Conservation (phyloP, 2,113 vertebrate genomes). For the Alexandromys fortis region DNA sequence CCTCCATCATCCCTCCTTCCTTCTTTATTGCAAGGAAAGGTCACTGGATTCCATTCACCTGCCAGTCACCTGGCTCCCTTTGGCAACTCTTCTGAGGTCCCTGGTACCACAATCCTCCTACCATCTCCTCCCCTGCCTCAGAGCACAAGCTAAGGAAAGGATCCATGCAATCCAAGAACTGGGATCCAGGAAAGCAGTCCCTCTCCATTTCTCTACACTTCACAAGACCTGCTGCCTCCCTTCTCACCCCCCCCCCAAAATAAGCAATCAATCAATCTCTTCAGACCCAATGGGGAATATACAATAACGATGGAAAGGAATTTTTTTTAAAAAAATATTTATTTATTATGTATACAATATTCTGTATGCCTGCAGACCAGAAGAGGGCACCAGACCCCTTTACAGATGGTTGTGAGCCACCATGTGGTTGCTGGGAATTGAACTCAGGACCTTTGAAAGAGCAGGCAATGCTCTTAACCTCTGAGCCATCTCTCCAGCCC, state of each 20-base stretch:
- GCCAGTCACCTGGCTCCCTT: background rate
- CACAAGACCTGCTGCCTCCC: background rate
- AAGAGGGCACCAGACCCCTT: no score
- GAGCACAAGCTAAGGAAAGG: background rate
- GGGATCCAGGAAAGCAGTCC: background rate
- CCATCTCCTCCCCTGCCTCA: background rate
- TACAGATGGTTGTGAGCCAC: no score
- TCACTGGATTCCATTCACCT: background rate
- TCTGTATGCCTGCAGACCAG: no score
- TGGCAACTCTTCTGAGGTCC: background rate
- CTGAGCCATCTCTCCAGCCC: no score
- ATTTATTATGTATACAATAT: no score
- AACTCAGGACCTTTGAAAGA: no score
- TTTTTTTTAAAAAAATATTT: no score
- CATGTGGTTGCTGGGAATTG: no score
- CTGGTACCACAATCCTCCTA: background rate
- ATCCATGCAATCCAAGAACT: background rate
- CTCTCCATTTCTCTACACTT: background rate
- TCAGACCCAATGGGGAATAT: background rate
- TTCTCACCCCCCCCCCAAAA: background rate
- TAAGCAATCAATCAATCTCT: background rate
- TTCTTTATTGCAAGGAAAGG: background rate
- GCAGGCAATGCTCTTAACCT: no score
- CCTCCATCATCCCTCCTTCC: background rate
- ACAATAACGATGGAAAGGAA: constrained; percentile 8